Percentiles rank a stretch among this genome's conserved stretches.
Evolutionary conservation across 2,113 vertebrate genomes (phyloP).

Genomic region (Mobula hypostoma): DNA sequence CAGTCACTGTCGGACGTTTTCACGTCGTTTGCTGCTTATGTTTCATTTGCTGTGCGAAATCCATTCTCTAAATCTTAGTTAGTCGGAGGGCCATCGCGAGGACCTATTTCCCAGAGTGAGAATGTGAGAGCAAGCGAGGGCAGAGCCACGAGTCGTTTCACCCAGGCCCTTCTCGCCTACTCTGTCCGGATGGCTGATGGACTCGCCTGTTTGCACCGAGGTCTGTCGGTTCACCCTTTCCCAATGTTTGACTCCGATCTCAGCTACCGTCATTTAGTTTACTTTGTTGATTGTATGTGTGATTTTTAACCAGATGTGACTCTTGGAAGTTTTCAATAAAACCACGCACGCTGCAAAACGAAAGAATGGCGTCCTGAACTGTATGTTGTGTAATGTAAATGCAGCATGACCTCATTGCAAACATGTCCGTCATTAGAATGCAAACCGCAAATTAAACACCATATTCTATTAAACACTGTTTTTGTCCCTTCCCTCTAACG

Average conservation of each 20-base stretch:
- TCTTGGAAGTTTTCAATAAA: conserved; percentile 32
- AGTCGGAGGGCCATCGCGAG: background rate
- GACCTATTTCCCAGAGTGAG: background rate
- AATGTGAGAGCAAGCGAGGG: background rate
- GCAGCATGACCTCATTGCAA: background rate
- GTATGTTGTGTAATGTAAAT: background rate
- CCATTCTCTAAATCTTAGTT: background rate
- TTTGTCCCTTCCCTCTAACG: background rate
- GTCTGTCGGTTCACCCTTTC: background rate
- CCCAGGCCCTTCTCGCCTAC: background rate
- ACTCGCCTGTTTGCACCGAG: background rate
- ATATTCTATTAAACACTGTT: background rate
- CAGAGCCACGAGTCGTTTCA: background rate
- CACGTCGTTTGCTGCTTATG: background rate
- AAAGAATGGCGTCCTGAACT: background rate
- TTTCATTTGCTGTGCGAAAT: conserved; percentile 1
- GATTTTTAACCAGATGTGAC: conserved; percentile 35
- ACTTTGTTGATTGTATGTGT: conserved; percentile 23
- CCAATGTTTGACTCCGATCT: background rate
- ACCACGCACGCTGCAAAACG: conserved; percentile 34
- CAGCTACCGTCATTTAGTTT: conserved; percentile 6
- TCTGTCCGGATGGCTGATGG: background rate
- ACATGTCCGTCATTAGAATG: background rate
- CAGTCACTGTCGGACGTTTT: background rate
- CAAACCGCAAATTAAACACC: background rate